These are phyloP conservation scores for Takifugu flavidus DNA, from an alignment of 2,113 vertebrate species.

Conservation along the genomic window DNA sequence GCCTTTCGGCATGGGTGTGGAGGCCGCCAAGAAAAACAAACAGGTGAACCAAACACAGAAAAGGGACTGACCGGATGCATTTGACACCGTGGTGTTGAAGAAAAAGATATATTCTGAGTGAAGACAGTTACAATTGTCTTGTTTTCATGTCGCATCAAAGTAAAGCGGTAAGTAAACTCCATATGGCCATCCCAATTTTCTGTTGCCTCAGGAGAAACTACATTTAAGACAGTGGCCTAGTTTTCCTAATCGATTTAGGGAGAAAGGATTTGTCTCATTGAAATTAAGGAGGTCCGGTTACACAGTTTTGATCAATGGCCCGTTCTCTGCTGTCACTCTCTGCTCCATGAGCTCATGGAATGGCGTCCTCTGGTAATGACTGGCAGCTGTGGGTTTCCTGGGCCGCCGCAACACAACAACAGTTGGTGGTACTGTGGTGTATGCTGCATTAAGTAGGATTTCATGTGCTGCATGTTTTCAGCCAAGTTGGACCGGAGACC, in stretches of 20 bases:
- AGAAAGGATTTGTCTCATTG: constrained; percentile 55
- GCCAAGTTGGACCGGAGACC: too few species aligned
- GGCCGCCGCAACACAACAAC: constrained; percentile 23
- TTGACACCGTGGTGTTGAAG: not conserved
- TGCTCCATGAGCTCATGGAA: constrained; percentile 56
- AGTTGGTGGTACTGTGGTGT: constrained; percentile 23
- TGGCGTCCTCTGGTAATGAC: constrained; percentile 51
- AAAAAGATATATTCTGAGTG: not conserved
- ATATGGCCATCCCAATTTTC: not conserved
- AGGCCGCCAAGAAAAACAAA: constrained; percentile 84
- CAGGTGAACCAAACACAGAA: constrained; percentile 76
- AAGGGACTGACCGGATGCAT: constrained; percentile 3
- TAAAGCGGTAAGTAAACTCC: constrained; percentile 15
- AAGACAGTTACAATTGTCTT: too few species aligned
- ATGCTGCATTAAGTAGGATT: constrained; percentile 33
- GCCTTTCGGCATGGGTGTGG: constrained; percentile 88
- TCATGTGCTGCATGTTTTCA: not conserved
- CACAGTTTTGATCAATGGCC: constrained; percentile 53
- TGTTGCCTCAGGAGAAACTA: constrained; percentile 28
- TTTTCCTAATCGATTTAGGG: constrained; percentile 52
- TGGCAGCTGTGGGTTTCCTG: constrained; percentile 56
- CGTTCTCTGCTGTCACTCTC: constrained; percentile 38
- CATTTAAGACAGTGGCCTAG: constrained; percentile 42
- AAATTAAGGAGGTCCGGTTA: constrained; percentile 43
- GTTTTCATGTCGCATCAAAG: constrained; percentile 9